phyloP scores from a whole-genome alignment of 2,797 vertebrate genomes.

The Nothura maculosa region DNA sequence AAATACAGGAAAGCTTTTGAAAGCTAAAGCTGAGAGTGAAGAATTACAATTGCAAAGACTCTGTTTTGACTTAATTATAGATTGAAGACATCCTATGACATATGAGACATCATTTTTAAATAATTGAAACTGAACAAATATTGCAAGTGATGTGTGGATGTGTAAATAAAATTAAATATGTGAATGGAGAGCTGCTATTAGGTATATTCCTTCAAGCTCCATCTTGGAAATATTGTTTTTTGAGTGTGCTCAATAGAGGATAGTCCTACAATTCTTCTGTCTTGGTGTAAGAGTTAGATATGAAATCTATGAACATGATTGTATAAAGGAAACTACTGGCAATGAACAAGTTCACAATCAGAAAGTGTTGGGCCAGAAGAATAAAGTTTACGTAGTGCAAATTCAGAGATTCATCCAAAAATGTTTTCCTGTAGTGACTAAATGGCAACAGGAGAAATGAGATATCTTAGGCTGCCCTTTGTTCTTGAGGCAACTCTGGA shows the following conservation, averaged over 20 bases:
- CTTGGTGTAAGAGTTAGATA: background rate
- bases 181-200: background rate
- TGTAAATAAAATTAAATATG: slow-evolving; percentile 1
- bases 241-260: background rate
- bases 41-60: background rate
- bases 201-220: background rate
- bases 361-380: background rate
- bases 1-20: background rate
- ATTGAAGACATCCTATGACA: background rate
- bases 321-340: background rate
- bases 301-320: background rate
- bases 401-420: background rate
- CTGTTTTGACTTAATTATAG: background rate
- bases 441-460: background rate
- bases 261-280: background rate
- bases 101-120: background rate
- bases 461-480: background rate
- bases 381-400: background rate
- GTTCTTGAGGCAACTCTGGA: background rate
- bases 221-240: background rate
- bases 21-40: background rate
- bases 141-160: background rate
- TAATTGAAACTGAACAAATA: slow-evolving; percentile 6
- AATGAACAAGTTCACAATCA: background rate
- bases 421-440: background rate